A percentile compares a stretch with the other conserved stretches of the same genome.
Conservation (phyloP, 2,797 vertebrate species). For the Allobates femoralis region DNA sequence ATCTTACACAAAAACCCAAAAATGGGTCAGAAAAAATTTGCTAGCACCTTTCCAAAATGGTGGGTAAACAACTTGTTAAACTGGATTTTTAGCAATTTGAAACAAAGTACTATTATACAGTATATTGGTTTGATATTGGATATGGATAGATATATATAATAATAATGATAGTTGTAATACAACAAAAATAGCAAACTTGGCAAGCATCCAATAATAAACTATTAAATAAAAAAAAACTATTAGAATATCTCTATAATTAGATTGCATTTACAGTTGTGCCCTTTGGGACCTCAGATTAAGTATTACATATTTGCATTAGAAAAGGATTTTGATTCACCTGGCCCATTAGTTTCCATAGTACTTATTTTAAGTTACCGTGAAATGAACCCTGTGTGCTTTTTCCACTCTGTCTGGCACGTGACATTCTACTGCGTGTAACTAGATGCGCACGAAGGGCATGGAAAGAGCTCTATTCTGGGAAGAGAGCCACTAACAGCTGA, state of each 20-base stretch:
- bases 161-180: background rate
- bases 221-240: background rate
- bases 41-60: no score
- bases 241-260: background rate
- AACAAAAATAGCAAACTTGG: background rate
- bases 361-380: conserved; percentile 40
- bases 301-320: background rate
- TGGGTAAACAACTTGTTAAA: no score
- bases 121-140: no score
- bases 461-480: conserved; percentile 61
- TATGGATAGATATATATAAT: no score
- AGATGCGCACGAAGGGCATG: conserved; percentile 29
- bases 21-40: no score
- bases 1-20: no score
- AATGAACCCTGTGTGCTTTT: conserved; percentile 39
- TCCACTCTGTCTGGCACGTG: conserved; percentile 49
- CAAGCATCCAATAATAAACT: background rate
- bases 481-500: conserved; percentile 57
- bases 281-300: background rate
- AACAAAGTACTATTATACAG: no score
- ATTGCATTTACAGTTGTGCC: conserved; percentile 2
- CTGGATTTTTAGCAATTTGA: no score
- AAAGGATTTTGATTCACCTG: conserved; percentile 19
- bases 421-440: conserved; percentile 50
- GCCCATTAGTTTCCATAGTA: conserved; percentile 26